Conservation (phyloP, 2,888 invertebrate genomes). For the Geotrupes spiniger region DNA sequence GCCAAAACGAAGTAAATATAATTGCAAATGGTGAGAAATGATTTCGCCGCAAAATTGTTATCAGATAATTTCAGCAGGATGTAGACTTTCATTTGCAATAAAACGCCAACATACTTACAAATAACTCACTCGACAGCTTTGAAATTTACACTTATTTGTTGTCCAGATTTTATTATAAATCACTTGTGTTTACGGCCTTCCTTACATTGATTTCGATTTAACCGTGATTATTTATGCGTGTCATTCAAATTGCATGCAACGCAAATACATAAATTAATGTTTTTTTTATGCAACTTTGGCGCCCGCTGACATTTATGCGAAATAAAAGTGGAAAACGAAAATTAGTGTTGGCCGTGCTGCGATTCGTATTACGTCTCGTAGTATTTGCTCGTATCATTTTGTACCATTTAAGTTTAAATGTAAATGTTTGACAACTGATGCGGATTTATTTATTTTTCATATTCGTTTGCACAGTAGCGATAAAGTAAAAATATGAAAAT, state of each 20-base stretch:
- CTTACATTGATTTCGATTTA: conserved; percentile 9
- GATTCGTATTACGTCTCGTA: no score
- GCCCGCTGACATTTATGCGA: no score
- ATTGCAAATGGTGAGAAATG: not conserved
- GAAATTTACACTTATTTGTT: conserved; percentile 3
- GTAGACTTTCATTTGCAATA: not conserved
- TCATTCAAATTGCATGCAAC: conserved; percentile 9
- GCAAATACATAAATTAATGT: not conserved
- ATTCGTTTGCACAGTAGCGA: no score
- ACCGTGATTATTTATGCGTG: conserved; percentile 10
- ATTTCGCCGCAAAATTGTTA: not conserved
- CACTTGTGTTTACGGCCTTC: conserved; percentile 11
- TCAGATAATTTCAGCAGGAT: conserved; percentile 2
- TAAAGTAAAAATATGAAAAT: no score
- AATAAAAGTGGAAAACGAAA: no score
- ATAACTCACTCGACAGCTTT: not conserved
- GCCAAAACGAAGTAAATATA: conserved; percentile 12
- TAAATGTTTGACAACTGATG: no score
- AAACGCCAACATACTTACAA: not conserved
- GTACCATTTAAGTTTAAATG: no score
- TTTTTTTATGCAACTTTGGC: no score
- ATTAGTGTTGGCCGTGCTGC: no score
- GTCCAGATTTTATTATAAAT: conserved; percentile 10
- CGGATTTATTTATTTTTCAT: no score
- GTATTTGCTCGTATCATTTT: no score